phyloP scores from a whole-genome alignment of 2,797 vertebrate species.

The Buceros bicornis region DNA sequence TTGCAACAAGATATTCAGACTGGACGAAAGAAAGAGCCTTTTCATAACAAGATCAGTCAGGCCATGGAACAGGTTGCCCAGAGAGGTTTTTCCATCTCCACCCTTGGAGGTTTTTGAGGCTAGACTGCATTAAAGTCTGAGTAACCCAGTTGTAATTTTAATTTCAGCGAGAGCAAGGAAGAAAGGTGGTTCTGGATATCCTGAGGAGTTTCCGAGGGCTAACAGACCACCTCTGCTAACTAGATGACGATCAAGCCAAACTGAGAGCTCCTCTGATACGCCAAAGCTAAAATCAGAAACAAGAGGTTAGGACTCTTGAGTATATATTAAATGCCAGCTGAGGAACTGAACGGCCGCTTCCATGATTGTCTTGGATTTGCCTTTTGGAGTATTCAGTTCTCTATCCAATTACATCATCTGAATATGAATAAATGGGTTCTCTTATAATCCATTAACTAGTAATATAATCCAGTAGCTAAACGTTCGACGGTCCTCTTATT shows the following conservation, averaged over 20 bases:
- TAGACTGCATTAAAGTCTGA: neutral
- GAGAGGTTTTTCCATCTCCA: neutral
- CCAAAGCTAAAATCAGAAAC: neutral
- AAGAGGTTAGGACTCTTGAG: neutral
- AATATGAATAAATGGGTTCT: neutral
- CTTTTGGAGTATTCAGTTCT: neutral
- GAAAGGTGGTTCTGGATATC: neutral
- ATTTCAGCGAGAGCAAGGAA: neutral
- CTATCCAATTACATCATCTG: neutral
- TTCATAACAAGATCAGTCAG: neutral
- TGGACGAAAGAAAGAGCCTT: neutral
- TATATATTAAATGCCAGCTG: neutral
- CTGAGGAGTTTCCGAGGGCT: neutral
- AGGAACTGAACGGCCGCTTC: neutral
- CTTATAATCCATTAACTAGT: neutral
- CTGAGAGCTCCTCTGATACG: neutral
- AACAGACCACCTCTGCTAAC: neutral
- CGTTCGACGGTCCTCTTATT: neutral
- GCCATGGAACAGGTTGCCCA: neutral
- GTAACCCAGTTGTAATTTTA: neutral
- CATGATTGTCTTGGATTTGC: neutral
- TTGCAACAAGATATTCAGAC: neutral
- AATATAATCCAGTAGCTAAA: neutral
- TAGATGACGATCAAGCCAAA: neutral
- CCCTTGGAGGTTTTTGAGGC: neutral